Percentiles rank a stretch among this genome's conserved stretches.
These are phyloP conservation scores for Hexactinellida sp. DNA, from an alignment of 37 sponge, comb jelly and placozoan species.

Conservation along the genomic window DNA sequence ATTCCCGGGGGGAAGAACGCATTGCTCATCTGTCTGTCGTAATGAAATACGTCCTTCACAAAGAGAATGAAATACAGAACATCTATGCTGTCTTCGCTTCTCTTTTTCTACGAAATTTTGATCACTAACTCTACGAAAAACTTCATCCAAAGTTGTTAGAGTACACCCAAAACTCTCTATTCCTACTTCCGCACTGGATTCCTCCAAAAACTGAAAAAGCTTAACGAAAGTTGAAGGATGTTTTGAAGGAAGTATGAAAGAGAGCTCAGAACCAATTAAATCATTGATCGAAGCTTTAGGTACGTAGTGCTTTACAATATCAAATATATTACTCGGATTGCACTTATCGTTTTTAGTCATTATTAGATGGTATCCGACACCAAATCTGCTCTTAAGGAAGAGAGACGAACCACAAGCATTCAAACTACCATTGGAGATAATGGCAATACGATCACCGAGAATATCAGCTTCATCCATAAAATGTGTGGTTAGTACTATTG, in stretches of 20 bases:
- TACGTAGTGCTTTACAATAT: background rate
- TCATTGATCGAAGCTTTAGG: background rate
- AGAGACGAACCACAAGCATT: background rate
- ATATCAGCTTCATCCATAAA: constrained; percentile 34
- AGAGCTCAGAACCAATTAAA: background rate
- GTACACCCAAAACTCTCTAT: background rate
- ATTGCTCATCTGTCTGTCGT: too few relatives aligned
- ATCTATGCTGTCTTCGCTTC: too few relatives aligned
- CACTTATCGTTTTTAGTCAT: background rate
- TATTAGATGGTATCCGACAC: background rate
- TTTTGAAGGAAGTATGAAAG: background rate
- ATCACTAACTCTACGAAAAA: background rate
- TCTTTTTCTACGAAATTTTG: background rate
- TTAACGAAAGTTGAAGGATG: background rate
- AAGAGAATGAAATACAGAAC: too few relatives aligned
- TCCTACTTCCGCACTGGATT: background rate
- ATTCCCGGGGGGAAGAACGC: too few relatives aligned
- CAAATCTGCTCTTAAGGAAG: background rate
- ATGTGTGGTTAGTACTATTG: constrained; percentile 25
- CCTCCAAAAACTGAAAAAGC: background rate
- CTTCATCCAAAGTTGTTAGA: background rate
- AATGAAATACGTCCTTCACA: too few relatives aligned
- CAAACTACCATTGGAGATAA: constrained; percentile 13
- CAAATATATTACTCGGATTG: background rate
- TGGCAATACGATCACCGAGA: constrained; percentile 22